A percentile compares a stretch with the other conserved stretches of the same genome.
Conservation (phyloP, 2,888 invertebrate species). For the Coenonympha arcania region DNA sequence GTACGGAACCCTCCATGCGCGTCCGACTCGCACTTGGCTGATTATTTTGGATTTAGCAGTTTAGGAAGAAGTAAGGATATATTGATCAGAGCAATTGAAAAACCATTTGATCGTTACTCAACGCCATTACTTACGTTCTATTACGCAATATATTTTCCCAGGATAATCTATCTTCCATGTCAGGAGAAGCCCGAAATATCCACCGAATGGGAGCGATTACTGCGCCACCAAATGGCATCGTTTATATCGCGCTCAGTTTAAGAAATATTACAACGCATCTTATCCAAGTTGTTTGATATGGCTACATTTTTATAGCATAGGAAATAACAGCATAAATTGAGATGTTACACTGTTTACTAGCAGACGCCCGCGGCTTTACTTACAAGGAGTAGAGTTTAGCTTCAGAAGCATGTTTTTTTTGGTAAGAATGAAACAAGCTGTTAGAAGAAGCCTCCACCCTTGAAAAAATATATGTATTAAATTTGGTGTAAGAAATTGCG, state of each 20-base stretch:
- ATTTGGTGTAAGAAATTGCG: too few relatives aligned
- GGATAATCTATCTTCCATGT: constrained; percentile 9
- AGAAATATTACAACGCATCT: neutral
- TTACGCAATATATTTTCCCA: constrained; percentile 1
- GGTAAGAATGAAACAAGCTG: too few relatives aligned
- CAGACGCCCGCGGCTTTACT: neutral
- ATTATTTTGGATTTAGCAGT: too few relatives aligned
- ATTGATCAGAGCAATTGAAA: constrained; percentile 2
- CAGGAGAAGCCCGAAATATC: constrained; percentile 7
- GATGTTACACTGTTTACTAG: too few relatives aligned
- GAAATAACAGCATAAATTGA: neutral
- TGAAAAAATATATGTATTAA: too few relatives aligned
- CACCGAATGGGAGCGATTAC: constrained; percentile 3
- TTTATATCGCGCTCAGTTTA: neutral
- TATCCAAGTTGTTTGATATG: too few relatives aligned
- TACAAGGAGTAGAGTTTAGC: neutral
- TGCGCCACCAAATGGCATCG: constrained; percentile 8
- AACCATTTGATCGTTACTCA: neutral
- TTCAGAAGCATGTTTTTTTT: too few relatives aligned
- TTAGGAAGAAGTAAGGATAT: too few relatives aligned
- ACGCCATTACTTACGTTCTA: neutral
- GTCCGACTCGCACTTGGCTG: too few relatives aligned
- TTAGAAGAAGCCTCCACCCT: too few relatives aligned
- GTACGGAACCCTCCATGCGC: too few relatives aligned
- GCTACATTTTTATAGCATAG: neutral